These are phyloP conservation scores for Synanthedon myopaeformis DNA, from an alignment of 2,888 invertebrate genomes.

Conservation along the genomic window DNA sequence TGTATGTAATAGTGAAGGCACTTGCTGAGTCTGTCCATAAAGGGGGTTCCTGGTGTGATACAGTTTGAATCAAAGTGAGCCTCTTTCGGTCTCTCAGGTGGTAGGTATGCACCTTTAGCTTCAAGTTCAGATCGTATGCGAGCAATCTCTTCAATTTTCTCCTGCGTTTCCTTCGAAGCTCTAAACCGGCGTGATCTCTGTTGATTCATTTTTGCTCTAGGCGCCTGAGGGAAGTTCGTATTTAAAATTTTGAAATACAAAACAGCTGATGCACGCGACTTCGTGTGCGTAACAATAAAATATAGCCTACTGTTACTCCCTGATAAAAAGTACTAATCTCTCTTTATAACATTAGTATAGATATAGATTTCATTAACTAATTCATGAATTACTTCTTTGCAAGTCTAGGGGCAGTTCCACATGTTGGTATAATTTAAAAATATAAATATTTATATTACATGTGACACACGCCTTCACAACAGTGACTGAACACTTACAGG, in stretches of 20 bases:
- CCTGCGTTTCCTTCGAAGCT: slow-evolving; percentile 93
- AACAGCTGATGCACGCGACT: too few species aligned
- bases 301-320: too few species aligned
- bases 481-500: too few species aligned
- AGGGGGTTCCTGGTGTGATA: slow-evolving; percentile 99
- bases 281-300: too few species aligned
- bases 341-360: too few species aligned
- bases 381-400: too few species aligned
- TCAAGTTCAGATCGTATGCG: slow-evolving; percentile 81
- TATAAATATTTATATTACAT: too few species aligned
- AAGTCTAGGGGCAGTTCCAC: too few species aligned
- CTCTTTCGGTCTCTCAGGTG: slow-evolving; percentile 89
- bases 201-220: slow-evolving; percentile 99
- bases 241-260: not conserved
- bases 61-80: slow-evolving; percentile 99
- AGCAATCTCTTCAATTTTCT: slow-evolving; percentile 88
- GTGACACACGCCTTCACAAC: too few species aligned
- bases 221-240: slow-evolving; percentile 72
- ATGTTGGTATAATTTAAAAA: too few species aligned
- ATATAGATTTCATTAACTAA: too few species aligned
- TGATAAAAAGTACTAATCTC: too few species aligned
- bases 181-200: slow-evolving; percentile 96
- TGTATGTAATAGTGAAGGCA: slow-evolving; percentile 90
- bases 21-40: slow-evolving; percentile 91
- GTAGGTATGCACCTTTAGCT: slow-evolving; percentile 79